Evolutionary conservation across 2,113 vertebrate species (phyloP).

Genomic region (Cricetomys ansorgei): DNA sequence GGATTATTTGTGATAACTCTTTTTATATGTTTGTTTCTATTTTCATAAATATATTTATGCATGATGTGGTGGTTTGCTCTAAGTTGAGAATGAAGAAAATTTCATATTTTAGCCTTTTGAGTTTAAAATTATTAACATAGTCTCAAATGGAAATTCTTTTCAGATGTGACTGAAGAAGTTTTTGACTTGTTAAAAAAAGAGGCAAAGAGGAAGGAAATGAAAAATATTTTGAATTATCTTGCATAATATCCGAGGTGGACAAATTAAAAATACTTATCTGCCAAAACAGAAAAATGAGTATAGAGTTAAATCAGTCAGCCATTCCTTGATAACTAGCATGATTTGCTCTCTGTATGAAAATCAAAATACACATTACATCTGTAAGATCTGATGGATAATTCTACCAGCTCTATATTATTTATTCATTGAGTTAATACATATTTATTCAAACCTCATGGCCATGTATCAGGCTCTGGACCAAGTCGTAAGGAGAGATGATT

Average conservation of each 20-base stretch:
- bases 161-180: not conserved
- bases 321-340: slow-evolving; percentile 10
- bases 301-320: not conserved
- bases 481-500: not conserved
- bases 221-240: not conserved
- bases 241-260: not conserved
- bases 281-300: not conserved
- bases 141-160: not conserved
- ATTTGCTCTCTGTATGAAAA: slow-evolving; percentile 28
- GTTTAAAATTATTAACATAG: not conserved
- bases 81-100: not conserved
- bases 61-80: not conserved
- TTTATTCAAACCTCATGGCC: not conserved
- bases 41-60: slow-evolving; percentile 36
- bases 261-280: slow-evolving; percentile 33
- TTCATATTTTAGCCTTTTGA: not conserved
- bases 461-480: not conserved
- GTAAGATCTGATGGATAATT: not conserved
- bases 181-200: slow-evolving; percentile 1
- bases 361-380: not conserved
- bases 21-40: slow-evolving; percentile 12
- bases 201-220: not conserved
- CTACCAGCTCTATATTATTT: not conserved
- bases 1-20: not conserved
- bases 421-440: slow-evolving; percentile 18